phyloP scores from a whole-genome alignment of 2,113 vertebrate species.

The Leucoraja erinaceus region DNA sequence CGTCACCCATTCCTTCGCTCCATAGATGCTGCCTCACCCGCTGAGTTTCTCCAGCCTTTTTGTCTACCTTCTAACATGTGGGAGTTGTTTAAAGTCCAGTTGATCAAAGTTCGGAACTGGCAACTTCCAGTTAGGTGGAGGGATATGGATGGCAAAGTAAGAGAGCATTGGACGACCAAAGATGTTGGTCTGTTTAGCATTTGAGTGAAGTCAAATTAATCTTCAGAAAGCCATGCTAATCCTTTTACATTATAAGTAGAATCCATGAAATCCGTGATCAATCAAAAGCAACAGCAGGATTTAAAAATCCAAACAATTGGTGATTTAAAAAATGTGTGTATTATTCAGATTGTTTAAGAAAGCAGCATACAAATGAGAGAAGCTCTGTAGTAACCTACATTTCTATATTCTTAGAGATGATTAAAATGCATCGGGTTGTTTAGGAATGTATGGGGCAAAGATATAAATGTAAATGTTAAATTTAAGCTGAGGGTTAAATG shows the following conservation, averaged over 20 bases:
- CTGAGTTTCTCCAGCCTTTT: no score
- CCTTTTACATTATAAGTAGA: neutral
- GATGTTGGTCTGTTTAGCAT: neutral
- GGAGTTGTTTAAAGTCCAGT: no score
- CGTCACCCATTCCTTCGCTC: no score
- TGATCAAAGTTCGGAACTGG: no score
- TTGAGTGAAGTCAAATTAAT: neutral
- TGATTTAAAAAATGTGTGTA: neutral
- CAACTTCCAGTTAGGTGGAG: no score
- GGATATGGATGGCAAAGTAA: no score
- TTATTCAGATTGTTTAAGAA: neutral
- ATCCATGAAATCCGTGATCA: neutral
- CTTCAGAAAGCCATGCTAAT: neutral
- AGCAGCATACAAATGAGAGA: neutral
- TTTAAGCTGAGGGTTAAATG: neutral
- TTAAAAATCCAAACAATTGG: no score
- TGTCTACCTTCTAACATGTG: no score
- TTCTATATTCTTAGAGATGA: neutral
- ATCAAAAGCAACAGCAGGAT: neutral
- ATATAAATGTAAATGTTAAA: neutral
- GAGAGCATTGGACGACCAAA: no score
- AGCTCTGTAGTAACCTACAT: neutral
- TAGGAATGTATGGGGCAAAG: no score
- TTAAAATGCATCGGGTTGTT: neutral
- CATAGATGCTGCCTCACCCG: no score